These are phyloP conservation scores for Lamproptera curius DNA, from an alignment of 2,888 invertebrate species.

Conservation along the genomic window DNA sequence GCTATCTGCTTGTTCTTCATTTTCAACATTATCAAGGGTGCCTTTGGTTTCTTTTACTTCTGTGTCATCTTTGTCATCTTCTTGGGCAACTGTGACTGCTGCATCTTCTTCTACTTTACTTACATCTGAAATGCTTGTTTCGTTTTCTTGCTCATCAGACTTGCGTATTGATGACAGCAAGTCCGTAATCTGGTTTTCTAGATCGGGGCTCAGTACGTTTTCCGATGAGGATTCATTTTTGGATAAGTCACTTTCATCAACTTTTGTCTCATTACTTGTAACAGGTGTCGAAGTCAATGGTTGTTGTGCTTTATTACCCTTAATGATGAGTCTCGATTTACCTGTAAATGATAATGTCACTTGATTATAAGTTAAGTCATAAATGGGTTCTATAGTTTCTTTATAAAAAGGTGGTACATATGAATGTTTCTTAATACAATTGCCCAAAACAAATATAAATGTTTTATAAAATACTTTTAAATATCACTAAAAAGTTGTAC, in stretches of 20 bases:
- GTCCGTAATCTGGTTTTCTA: conserved; percentile 51
- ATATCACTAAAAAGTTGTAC: no score
- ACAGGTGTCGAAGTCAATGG: conserved; percentile 3
- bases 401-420: no score
- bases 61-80: no score
- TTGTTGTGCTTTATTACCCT: conserved; percentile 34
- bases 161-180: conserved; percentile 45
- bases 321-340: conserved; percentile 39
- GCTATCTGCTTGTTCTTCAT: no score
- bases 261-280: conserved; percentile 3
- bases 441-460: no score
- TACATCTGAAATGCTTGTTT: no score
- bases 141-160: conserved; percentile 29
- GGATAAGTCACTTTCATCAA: neutral
- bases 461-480: no score
- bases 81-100: neutral
- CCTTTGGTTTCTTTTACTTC: conserved; percentile 13
- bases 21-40: neutral
- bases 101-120: conserved; percentile 8
- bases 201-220: conserved; percentile 20
- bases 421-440: no score
- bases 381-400: no score
- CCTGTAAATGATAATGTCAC: conserved; percentile 39
- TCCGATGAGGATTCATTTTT: neutral
- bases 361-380: no score